Evolutionary conservation across 2,888 invertebrate species (phyloP).

Genomic region (Monochamus alternatus): DNA sequence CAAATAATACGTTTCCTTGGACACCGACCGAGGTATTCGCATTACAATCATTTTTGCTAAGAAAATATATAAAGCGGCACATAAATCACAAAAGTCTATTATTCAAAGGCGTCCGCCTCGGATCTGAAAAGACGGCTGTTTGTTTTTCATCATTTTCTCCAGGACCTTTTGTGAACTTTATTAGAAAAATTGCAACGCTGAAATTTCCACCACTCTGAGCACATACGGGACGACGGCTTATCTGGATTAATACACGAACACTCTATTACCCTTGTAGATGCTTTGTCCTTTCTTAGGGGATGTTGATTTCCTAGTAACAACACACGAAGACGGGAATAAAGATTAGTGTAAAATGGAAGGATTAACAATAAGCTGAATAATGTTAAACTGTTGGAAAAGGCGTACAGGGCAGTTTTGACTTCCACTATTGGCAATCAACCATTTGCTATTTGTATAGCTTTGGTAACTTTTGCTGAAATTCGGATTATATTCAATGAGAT

Average conservation of each 20-base stretch:
- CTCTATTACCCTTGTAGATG: neutral
- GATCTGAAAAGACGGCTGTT: constrained; percentile 35
- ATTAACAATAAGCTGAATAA: too few species aligned
- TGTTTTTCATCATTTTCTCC: constrained; percentile 34
- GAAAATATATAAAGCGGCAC: constrained; percentile 32
- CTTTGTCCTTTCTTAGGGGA: too few species aligned
- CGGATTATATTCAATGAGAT: too few species aligned
- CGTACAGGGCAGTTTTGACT: too few species aligned
- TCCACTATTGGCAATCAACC: too few species aligned
- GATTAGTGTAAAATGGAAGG: too few species aligned
- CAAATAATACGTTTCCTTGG: constrained; percentile 28
- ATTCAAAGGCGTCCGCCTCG: constrained; percentile 28
- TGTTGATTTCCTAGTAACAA: too few species aligned
- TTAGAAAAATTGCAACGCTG: constrained; percentile 23
- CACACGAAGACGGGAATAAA: too few species aligned
- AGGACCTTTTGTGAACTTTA: constrained; percentile 22
- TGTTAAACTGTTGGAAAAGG: too few species aligned
- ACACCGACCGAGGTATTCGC: constrained; percentile 21
- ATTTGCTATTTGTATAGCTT: too few species aligned
- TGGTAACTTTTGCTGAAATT: too few species aligned
- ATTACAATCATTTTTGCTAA: constrained; percentile 34
- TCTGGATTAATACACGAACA: constrained; percentile 1
- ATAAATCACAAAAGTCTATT: constrained; percentile 38
- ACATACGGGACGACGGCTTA: constrained; percentile 2
- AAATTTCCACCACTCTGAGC: constrained; percentile 13